Percentiles rank a stretch among this genome's conserved stretches.
Evolutionary conservation across 2,888 invertebrate species (phyloP).

Genomic region (Leistus spinibarbis): DNA sequence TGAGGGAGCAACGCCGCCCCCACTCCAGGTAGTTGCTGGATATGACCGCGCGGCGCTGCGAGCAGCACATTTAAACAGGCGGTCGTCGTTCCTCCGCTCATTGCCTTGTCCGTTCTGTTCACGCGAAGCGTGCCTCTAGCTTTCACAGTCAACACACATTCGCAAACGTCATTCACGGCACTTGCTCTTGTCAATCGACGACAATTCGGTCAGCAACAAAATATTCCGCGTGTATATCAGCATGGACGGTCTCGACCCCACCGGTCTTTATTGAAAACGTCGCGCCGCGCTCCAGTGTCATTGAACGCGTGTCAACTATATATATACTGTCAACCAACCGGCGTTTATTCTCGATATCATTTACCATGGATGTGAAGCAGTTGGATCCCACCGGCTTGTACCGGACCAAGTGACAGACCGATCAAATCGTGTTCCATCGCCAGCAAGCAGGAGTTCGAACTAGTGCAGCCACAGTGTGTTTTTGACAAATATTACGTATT

Average conservation of each 20-base stretch:
- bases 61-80: constrained; percentile 38
- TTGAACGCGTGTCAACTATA: constrained; percentile 34
- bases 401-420: background rate
- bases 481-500: background rate
- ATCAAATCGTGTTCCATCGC: background rate
- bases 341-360: background rate
- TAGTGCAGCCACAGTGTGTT: background rate
- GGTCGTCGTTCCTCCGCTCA: constrained; percentile 34
- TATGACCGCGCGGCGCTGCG: constrained; percentile 34
- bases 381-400: constrained; percentile 41
- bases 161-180: constrained; percentile 35
- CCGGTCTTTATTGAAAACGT: constrained; percentile 51
- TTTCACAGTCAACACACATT: constrained; percentile 18
- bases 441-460: background rate
- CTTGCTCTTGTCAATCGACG: constrained; percentile 32
- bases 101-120: constrained; percentile 33
- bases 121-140: constrained; percentile 20
- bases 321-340: no score
- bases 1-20: constrained; percentile 34
- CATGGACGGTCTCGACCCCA: constrained; percentile 55
- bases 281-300: constrained; percentile 17
- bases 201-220: constrained; percentile 4
- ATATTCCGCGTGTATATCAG: constrained; percentile 39
- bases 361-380: constrained; percentile 38
- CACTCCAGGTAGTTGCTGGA: constrained; percentile 33